Base-by-base conservation (phyloP, 2,797 vertebrate genomes). In the Morus bassanus region DNA sequence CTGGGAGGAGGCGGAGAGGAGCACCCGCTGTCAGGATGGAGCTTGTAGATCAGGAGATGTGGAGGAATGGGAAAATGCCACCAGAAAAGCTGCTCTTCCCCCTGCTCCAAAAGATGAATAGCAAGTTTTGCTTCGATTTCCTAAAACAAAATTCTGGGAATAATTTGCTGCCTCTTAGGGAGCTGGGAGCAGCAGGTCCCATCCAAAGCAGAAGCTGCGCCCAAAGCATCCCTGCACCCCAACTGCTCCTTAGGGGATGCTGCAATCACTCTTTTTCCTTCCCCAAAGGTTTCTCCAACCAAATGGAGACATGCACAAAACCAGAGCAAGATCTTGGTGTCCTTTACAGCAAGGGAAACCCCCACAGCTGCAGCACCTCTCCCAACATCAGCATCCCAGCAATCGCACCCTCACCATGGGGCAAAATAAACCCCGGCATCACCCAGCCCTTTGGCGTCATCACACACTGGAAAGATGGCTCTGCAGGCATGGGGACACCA, bases 191-290 rank as follows among this genome's bases (percentile, higher is more conserved):
- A 37, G 37, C 7, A 1, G 25, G 56, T 45, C 31, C 46, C 25
- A 3, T 18, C 37, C 46, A 7, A 37, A 59, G 39, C 37, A n/a
- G 54, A 12, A 30, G 46, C 33, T 1, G 5, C 7, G 28, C 23
- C 64, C 3, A 1, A 33, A 56, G 68, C 78, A 59, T 39, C 46
- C 25, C 63, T 2, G 18, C 13, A 5, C 10, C 45, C 68, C 17
- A 6, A 25, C 37, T 13, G 51, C 31, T 79, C 84, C 39, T 31
- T 2, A 7, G 39, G 27, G 21, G 8, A 23, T 18, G 33, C 23
- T 45, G 39, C 1, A 0, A 31, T 14, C 0, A 0, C 14, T 11
- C 65, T 7, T 28, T 21, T 60, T 15, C 41, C 69, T 18, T 43
- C 31, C 41, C 56, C 75, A 28, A 60, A 24, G 18, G 19, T 39